Evolutionary conservation across 2,888 invertebrate genomes (phyloP).

Genomic region (Brachyptera putata): DNA sequence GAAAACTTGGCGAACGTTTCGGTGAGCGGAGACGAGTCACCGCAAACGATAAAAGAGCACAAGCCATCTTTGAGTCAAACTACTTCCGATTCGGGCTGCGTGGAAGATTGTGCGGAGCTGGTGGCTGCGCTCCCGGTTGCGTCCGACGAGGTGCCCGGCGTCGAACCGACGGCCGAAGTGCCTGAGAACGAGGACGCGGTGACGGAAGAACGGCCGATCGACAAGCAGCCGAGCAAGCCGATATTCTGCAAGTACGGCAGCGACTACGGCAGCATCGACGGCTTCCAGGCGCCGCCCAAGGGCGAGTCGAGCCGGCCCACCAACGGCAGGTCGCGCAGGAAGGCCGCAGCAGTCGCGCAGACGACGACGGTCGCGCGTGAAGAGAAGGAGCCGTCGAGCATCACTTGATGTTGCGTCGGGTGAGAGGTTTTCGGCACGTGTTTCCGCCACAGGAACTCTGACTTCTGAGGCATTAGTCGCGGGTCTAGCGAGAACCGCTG

Average conservation of each 20-base stretch:
- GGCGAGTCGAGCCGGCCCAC: not conserved
- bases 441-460: too few relatives aligned
- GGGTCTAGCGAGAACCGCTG: too few relatives aligned
- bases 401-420: constrained; percentile 31
- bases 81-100: too few relatives aligned
- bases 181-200: not conserved
- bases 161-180: not conserved
- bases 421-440: constrained; percentile 25
- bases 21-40: too few relatives aligned
- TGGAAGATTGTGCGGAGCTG: too few relatives aligned
- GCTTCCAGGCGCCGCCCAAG: not conserved
- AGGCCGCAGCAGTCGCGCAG: too few relatives aligned
- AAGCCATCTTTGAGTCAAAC: too few relatives aligned
- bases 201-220: not conserved
- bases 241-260: constrained; percentile 6
- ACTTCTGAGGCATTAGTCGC: too few relatives aligned
- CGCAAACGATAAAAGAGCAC: too few relatives aligned
- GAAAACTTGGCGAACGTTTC: too few relatives aligned
- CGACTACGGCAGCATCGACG: constrained; percentile 5
- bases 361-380: constrained; percentile 5
- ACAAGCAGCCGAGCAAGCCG: not conserved
- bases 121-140: too few relatives aligned
- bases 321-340: not conserved
- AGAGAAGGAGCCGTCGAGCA: constrained; percentile 21
- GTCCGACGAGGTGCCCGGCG: too few relatives aligned